Evolutionary conservation across 2,113 vertebrate species (phyloP).

Genomic region (Lonchura striata): DNA sequence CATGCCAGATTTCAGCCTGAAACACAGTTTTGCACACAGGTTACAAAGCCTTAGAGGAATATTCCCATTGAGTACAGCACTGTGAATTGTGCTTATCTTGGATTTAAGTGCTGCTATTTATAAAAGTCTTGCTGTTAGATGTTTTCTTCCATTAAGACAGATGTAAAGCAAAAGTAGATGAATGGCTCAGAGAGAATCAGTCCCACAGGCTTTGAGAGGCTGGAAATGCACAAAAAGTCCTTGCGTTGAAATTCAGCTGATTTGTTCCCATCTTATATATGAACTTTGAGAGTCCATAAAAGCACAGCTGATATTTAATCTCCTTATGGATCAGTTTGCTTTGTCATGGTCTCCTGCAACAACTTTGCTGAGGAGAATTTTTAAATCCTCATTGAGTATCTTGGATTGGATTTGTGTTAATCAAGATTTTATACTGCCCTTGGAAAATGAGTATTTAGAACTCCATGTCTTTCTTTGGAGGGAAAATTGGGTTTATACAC

Average conservation of each 20-base stretch:
- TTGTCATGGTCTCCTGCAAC: background rate
- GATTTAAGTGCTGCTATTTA: constrained; percentile 28
- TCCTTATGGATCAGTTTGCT: background rate
- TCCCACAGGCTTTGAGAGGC: background rate
- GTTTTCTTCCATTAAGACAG: background rate
- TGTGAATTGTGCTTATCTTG: background rate
- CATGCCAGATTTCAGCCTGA: background rate
- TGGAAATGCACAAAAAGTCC: background rate
- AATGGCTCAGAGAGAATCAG: background rate
- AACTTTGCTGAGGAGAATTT: background rate
- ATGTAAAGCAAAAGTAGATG: background rate
- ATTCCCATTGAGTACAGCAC: background rate
- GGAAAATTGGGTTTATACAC: background rate
- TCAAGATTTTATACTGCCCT: background rate
- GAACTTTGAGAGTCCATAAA: background rate
- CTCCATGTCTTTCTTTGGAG: background rate
- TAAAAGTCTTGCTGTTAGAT: background rate
- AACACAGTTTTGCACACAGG: background rate
- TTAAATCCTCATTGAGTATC: background rate
- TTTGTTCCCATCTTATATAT: background rate
- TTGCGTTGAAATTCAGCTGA: background rate
- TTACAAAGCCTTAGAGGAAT: background rate
- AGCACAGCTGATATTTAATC: background rate
- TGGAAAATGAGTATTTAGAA: background rate
- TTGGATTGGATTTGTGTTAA: background rate